Evolutionary conservation across 1,140 invertebrate species (phyloP), one percentile per base, ranked within the genome.

Genomic region (Riptortus pedestris): DNA sequence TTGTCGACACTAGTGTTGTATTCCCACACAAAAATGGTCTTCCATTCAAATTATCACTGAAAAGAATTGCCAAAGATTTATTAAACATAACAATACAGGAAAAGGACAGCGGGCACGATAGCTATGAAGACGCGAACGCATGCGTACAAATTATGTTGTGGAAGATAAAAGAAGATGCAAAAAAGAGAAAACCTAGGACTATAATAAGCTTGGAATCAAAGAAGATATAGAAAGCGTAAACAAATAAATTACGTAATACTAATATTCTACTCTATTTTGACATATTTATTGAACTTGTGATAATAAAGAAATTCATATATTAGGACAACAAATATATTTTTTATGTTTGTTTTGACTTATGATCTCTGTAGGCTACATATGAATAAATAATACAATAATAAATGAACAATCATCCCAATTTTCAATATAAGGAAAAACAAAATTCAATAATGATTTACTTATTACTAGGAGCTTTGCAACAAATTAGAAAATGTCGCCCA

Each of bases 51-150:
- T 80, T 91, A 70, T 92, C 93, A 2, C 76, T 99, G 5, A 85
- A 85, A 73, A 91, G 85, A 68, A 79, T 99, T 4, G 87, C 87
- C 71, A 86, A 86, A 48, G 93, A 97, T 70, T 85, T 88, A 76
- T 78, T 98, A 9, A 86, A 89, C 69, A 92, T 92, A 74, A 91
- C 96, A 63, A 99, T 98, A 72, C 96, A 99, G 75, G 90, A 94
- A 72, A 83, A 86, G 71, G 82, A 90, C 69, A 80, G 78, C 62
- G 96, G 95, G 24, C 96, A 99, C 75, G 93, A 98, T 79, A 96
- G 93, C 78, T 86, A 89, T 33, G 96, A 99, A 76, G 96, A 99
- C 82, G 94, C 96, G 0, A 79, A 84, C 12, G 83, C 94, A 7
- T 96, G 91, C 74, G 88, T 97, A 83, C 85, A 93, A 70, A 74